These are phyloP conservation scores for Sinhomidia bicolor DNA, from an alignment of 2,888 invertebrate genomes.

Conservation along the genomic window DNA sequence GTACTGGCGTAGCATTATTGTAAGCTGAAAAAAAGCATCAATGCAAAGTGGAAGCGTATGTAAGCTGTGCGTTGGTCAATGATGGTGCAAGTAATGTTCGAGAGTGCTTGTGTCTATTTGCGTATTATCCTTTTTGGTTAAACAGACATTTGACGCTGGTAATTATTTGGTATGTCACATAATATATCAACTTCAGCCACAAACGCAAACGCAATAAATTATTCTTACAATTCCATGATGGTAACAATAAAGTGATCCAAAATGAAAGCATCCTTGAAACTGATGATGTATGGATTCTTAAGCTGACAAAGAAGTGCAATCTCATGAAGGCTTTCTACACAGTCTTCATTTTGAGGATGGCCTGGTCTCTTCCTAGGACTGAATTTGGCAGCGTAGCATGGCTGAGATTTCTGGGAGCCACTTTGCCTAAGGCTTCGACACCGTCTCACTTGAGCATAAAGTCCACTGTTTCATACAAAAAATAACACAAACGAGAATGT, in stretches of 20 bases:
- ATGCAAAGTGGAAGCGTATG: background rate
- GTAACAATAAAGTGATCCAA: conserved; percentile 84
- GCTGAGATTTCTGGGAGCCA: conserved; percentile 71
- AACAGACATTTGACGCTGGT: conserved; percentile 23
- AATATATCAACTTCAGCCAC: conserved; percentile 23
- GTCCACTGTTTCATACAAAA: conserved; percentile 82
- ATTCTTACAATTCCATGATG: conserved; percentile 84
- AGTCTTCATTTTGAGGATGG: conserved; percentile 82
- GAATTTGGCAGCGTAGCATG: conserved; percentile 84
- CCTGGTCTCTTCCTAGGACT: conserved; percentile 84
- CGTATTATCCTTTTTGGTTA: conserved; percentile 42
- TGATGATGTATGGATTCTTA: conserved; percentile 83
- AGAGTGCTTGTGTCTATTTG: conserved; percentile 14
- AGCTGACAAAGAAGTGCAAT: conserved; percentile 84
- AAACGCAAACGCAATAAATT: conserved; percentile 73
- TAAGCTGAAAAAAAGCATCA: background rate
- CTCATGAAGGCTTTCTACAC: conserved; percentile 84
- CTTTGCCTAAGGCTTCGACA: conserved; percentile 82
- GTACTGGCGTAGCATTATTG: background rate
- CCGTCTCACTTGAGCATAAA: conserved; percentile 84
- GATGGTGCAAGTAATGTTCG: background rate
- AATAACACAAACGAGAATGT: conserved; percentile 14
- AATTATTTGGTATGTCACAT: conserved; percentile 55
- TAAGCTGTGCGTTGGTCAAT: background rate
- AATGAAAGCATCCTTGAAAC: conserved; percentile 84